Evolutionary conservation across 2,888 invertebrate genomes (phyloP), one percentile per base, ranked within the genome.

Genomic region (Empis livida): DNA sequence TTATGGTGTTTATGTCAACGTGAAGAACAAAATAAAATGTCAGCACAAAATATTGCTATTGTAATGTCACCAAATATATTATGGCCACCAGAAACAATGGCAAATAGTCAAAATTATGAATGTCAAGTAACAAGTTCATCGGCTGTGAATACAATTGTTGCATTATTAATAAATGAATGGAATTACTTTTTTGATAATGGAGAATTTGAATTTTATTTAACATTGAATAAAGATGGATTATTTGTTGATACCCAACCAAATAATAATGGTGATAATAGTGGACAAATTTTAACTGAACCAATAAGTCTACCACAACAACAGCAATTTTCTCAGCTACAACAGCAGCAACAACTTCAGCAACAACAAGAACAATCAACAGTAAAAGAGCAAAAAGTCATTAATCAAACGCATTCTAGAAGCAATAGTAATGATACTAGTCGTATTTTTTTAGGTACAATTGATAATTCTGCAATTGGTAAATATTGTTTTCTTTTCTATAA

Each of bases 1-100:
- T 74, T 97, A 61, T 78, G 85, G 45, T 76, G 82, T 59, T 72
- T 97, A 56, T 84, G 89, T 11, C 84, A 86, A 64, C 84, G 88
- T 65, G 82, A 87, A 57, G 81, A 80, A 56, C 76, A 83, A 51
- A 96, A 94, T 71, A 95, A 95, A 72, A 97, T 97, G 97, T 85
- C 84, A n/a, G 82, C 93, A 0, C 89, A 91, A 52, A 97, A 97
- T 70, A 78, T 97, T 61, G 93, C 95, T 15, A 95, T 97, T 61
- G 96, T 96, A 9, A 86, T 97, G 63, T 93, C 94, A 5, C 96
- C 96, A 1, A 97, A 95, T 73, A 76, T 97, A 52, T 76, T 97
- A 47, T 68, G 68, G 68, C 65, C 66, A n/a, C 65, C 61, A 10
- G 50, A 62, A 4, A 61, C 61, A 48, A 62, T 61, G 53, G 60